These are phyloP conservation scores for Eudasyphora cyanicolor DNA, from an alignment of 2,888 invertebrate genomes.

Conservation along the genomic window DNA sequence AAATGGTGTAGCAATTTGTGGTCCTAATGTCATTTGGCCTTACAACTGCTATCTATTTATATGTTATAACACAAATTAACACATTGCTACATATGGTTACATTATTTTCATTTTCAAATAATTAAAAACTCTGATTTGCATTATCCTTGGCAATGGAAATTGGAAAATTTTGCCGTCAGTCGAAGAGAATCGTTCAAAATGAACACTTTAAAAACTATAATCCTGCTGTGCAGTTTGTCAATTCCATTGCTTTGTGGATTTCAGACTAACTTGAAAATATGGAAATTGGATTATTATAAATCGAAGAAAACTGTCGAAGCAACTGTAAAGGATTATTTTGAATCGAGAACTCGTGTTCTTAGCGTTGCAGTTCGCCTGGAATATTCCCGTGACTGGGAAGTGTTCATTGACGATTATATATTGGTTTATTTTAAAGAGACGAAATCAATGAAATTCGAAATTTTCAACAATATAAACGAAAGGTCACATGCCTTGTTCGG, in stretches of 20 bases:
- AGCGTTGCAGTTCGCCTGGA: slow-evolving; percentile 44
- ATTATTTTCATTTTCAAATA: too few species aligned
- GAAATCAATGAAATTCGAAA: slow-evolving; percentile 45
- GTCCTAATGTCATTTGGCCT: not conserved
- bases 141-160: not conserved
- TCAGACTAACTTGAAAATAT: not conserved
- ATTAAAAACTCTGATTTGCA: slow-evolving; percentile 45
- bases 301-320: slow-evolving; percentile 38
- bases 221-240: not conserved
- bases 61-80: not conserved
- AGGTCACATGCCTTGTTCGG: not conserved
- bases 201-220: not conserved
- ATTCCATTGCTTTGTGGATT: not conserved
- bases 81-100: too few species aligned
- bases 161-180: not conserved
- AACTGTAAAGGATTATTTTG: slow-evolving; percentile 50
- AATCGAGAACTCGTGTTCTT: slow-evolving; percentile 37
- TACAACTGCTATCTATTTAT: not conserved
- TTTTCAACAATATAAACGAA: not conserved
- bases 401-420: slow-evolving; percentile 34
- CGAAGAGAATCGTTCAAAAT: not conserved
- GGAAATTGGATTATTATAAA: slow-evolving; percentile 7
- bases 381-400: slow-evolving; percentile 38
- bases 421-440: slow-evolving; percentile 26
- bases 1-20: not conserved